Evolutionary conservation across 2,797 vertebrate genomes (phyloP).

Genomic region (Aulostomus chinensis): DNA sequence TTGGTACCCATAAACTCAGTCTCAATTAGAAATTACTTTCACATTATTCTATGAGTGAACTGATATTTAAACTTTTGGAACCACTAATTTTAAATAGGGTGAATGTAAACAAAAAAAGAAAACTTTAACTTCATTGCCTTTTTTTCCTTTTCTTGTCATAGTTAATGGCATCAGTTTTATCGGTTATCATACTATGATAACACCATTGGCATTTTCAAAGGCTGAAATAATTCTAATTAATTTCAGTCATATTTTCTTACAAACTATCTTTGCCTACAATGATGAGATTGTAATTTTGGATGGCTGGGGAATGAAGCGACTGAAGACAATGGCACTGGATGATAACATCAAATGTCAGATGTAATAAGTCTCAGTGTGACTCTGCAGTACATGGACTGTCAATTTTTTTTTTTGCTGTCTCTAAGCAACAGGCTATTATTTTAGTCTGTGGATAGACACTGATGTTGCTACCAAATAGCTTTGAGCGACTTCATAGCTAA

Average conservation of each 20-base stretch:
- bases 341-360: constrained; percentile 60
- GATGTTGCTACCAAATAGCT: constrained; percentile 36
- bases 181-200: no score
- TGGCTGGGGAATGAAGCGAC: neutral
- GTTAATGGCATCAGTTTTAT: no score
- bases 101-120: no score
- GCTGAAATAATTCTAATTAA: constrained; percentile 2
- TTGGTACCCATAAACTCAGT: no score
- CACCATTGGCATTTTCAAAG: neutral
- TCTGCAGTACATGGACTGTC: constrained; percentile 40
- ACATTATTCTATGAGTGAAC: no score
- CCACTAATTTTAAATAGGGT: no score
- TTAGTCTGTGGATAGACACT: constrained; percentile 33
- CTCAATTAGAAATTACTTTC: no score
- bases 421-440: constrained; percentile 65
- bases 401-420: constrained; percentile 56
- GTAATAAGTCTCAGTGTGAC: constrained; percentile 63
- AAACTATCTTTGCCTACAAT: neutral
- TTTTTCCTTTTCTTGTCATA: no score
- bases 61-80: no score
- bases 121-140: no score
- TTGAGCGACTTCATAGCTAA: constrained; percentile 27
- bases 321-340: constrained; percentile 38
- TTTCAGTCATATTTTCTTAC: neutral
- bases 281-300: constrained; percentile 15